A percentile compares a stretch with the other conserved stretches of the same genome.
phyloP scores from a whole-genome alignment of 2,113 vertebrate genomes.

The Chunga burmeisteri region DNA sequence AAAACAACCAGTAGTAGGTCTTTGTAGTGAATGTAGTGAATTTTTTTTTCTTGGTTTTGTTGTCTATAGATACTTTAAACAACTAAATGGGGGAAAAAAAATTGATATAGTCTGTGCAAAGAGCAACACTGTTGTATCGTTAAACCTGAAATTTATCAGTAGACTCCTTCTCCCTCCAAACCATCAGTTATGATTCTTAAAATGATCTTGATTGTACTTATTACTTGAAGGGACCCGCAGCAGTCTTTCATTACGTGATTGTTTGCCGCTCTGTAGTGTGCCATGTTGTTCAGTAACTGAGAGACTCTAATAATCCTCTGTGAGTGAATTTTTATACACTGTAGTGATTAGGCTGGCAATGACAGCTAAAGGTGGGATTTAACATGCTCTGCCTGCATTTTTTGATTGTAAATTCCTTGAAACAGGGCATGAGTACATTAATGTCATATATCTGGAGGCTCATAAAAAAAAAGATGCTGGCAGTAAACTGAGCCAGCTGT shows the following conservation, averaged over 20 bases:
- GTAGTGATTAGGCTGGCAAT: neutral
- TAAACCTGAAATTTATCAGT: neutral
- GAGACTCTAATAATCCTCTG: neutral
- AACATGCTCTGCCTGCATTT: neutral
- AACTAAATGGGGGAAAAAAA: neutral
- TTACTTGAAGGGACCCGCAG: neutral
- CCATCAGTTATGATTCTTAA: neutral
- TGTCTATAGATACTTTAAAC: neutral
- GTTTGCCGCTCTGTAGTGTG: neutral
- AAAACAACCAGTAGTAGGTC: neutral
- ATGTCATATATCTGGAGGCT: neutral
- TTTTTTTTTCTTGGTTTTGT: neutral
- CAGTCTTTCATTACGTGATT: neutral
- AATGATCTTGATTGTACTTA: neutral
- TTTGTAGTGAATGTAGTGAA: neutral
- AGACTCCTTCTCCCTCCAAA: neutral
- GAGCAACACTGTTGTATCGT: neutral
- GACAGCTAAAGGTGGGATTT: neutral
- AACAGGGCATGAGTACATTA: neutral
- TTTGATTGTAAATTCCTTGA: neutral
- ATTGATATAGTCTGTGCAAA: neutral
- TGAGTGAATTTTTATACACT: neutral
- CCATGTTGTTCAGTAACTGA: neutral
- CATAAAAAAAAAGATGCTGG: neutral
- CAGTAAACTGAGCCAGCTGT: neutral